These are phyloP conservation scores for Arvicanthis niloticus DNA, from an alignment of 2,113 vertebrate species.

Conservation along the genomic window DNA sequence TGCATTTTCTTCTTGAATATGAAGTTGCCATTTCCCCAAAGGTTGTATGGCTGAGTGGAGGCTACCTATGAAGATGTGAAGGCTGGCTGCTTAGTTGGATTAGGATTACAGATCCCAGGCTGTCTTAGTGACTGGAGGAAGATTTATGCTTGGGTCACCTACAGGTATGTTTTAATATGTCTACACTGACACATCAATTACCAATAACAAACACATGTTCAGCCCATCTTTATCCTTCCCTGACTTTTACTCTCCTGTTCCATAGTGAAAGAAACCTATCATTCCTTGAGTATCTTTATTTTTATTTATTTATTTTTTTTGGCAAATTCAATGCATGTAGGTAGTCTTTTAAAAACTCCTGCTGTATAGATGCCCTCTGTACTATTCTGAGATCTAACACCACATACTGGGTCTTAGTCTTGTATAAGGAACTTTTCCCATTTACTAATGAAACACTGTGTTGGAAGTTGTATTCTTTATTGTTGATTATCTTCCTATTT, in stretches of 20 bases:
- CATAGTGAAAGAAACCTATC: background rate
- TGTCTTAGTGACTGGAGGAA: background rate
- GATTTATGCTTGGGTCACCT: background rate
- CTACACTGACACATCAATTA: background rate
- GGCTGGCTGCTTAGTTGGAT: background rate
- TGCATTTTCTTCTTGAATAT: background rate
- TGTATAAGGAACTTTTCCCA: background rate
- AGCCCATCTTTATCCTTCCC: background rate
- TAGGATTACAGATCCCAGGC: background rate
- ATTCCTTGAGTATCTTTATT: background rate
- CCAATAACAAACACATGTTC: background rate
- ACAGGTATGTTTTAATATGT: background rate
- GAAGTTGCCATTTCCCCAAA: background rate
- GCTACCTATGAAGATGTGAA: background rate
- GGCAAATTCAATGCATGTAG: background rate
- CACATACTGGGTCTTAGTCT: too few relatives aligned
- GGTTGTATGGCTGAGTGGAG: background rate
- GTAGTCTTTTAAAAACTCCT: background rate
- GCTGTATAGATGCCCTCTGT: background rate
- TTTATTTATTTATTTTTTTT: too few relatives aligned
- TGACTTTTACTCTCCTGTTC: background rate
- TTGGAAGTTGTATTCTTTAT: background rate
- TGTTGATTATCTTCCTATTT: background rate
- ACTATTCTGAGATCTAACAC: background rate
- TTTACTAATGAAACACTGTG: background rate